Evolutionary conservation across 2,113 vertebrate genomes (phyloP).

Genomic region (Thamnophis sirtalis): DNA sequence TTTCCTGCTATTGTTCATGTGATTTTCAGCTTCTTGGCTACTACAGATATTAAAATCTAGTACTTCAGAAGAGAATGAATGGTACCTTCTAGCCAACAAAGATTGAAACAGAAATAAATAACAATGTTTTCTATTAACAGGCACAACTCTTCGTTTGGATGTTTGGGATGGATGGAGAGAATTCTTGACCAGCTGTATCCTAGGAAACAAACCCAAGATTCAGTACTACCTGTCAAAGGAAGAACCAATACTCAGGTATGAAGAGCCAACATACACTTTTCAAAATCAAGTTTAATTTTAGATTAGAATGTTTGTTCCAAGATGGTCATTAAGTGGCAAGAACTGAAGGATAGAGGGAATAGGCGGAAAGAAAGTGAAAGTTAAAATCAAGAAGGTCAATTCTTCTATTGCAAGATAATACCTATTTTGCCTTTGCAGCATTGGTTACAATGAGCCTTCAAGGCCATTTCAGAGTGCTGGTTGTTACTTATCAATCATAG

Average conservation of each 20-base stretch:
- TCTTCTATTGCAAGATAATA: not conserved
- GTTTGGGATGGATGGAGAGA: constrained; percentile 75
- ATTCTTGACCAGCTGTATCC: constrained; percentile 66
- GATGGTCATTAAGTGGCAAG: not conserved
- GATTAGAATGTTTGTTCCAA: not conserved
- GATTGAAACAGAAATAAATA: not conserved
- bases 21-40: not conserved
- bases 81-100: not conserved
- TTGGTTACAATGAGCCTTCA: not conserved
- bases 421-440: not conserved
- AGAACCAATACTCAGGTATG: constrained; percentile 60
- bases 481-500: not conserved
- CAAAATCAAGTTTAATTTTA: not conserved
- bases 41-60: not conserved
- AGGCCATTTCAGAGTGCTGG: not conserved
- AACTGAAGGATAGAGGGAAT: not conserved
- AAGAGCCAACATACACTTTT: not conserved
- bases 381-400: not conserved
- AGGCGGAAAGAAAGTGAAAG: not conserved
- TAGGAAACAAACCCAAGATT: constrained; percentile 62
- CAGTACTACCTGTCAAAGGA: constrained; percentile 67
- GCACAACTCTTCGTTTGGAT: constrained; percentile 65
- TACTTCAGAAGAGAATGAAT: not conserved
- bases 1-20: not conserved
- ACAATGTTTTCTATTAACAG: constrained; percentile 44